These are phyloP conservation scores for Burhinus bistriatus DNA, from an alignment of 2,113 vertebrate species.

Conservation along the genomic window DNA sequence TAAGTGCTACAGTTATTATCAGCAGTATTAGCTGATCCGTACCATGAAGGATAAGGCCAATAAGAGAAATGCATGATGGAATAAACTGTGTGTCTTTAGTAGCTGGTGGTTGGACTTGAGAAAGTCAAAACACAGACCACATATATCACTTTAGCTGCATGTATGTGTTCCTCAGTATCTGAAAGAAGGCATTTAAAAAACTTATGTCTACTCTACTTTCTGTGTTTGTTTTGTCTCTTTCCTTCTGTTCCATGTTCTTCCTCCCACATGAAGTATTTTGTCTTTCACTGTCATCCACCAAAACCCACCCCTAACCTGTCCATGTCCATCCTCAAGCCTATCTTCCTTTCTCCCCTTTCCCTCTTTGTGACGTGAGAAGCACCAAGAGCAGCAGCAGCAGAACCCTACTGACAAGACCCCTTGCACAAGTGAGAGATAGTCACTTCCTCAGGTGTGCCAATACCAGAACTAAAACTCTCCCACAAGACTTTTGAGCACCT, in stretches of 20 bases:
- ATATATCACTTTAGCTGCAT: neutral
- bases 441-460: neutral
- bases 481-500: neutral
- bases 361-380: rapidly evolving
- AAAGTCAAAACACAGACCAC: neutral
- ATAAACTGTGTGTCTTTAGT: neutral
- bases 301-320: neutral
- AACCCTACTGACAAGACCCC: neutral
- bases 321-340: neutral
- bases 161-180: neutral
- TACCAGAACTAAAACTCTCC: neutral
- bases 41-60: neutral
- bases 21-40: neutral
- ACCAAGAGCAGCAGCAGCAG: neutral
- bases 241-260: neutral
- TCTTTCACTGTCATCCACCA: neutral
- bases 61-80: neutral
- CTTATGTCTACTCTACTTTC: neutral
- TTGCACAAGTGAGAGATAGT: neutral
- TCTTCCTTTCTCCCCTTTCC: neutral
- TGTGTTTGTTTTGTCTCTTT: neutral
- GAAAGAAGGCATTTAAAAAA: neutral
- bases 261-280: neutral
- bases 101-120: neutral
- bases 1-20: neutral